Percentiles rank a stretch among this genome's conserved stretches.
Evolutionary conservation across 2,888 invertebrate genomes (phyloP).

Genomic region (Pandemis cinnamomeana): DNA sequence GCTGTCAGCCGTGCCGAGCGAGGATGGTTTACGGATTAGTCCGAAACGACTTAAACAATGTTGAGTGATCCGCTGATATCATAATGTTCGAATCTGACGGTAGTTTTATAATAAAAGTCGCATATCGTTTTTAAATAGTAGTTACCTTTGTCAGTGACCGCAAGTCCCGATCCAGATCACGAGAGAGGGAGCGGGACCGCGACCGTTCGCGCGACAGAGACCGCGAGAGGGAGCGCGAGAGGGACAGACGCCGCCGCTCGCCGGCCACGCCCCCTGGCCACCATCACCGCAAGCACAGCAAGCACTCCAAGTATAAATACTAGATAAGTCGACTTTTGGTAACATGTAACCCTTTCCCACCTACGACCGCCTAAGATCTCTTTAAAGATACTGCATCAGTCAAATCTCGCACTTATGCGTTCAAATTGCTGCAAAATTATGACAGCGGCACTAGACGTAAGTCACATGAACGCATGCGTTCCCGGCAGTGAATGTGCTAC

Average conservation of each 20-base stretch:
- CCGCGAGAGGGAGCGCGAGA: slow-evolving; percentile 54
- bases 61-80: no score
- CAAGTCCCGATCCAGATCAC: slow-evolving; percentile 63
- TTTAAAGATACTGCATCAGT: not conserved
- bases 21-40: no score
- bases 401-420: no score
- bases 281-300: slow-evolving; percentile 73
- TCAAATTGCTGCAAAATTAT: no score
- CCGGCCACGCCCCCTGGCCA: slow-evolving; percentile 75
- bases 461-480: no score
- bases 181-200: slow-evolving; percentile 58
- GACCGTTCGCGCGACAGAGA: slow-evolving; percentile 55
- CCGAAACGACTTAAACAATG: no score
- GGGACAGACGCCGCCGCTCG: slow-evolving; percentile 64
- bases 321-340: slow-evolving; percentile 42
- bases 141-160: slow-evolving; percentile 58
- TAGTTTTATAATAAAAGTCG: no score
- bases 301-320: slow-evolving; percentile 79
- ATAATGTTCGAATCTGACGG: not conserved
- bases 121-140: not conserved
- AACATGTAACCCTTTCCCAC: not conserved
- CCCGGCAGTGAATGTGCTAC: no score
- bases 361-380: not conserved
- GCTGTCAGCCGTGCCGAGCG: no score
- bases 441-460: no score